Evolutionary conservation across 2,113 vertebrate genomes (phyloP), one percentile per base, ranked within the genome.

Genomic region (Eptesicus fuscus): DNA sequence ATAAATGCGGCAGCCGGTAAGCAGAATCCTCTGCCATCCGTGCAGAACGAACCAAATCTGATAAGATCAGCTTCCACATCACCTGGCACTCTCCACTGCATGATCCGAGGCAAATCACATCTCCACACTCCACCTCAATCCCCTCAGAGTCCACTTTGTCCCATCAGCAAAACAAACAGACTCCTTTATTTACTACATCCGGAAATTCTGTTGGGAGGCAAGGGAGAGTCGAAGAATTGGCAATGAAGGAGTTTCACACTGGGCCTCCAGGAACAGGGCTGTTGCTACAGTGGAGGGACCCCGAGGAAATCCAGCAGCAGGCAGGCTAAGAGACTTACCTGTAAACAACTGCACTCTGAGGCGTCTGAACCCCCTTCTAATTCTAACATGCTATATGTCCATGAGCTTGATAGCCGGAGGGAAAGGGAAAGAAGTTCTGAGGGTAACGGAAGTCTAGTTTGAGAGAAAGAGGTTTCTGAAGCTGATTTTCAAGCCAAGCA

Each of bases 201-300:
- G 28, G 59, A 88, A 56, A 42, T 78, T 67, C 30, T 32, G 22
- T 2, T 28, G 42, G 70, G n/a, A 94, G 76, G 83, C 83, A 69
- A 77, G 76, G 47, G 11, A 35, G n/a, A 63, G 84, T 1, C 23
- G 28, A 86, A 88, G 83, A 83, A 49, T 53, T 35, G 80, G 63
- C 70, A n/a, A 63, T 61, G 51, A 94, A 82, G 84, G 88, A 67
- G 67, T 53, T 77, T 44, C 91, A 28, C 16, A 13, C 7, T 14
- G 20, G 35, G 56, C 42, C 76, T 83, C 83, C 12, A 51, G 32
- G 56, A 69, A 28, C 59, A 35, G 40, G 35, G n/a, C 84, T 12
- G 12, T 1, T 0, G 12, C 32, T 1, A 1, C 0, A 1, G 28
- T 3, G 30, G 37, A 63, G 51, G 5, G 9, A 32, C 11, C 2